Conservation (phyloP, 2,888 invertebrate species). For the Amiota mariae region DNA sequence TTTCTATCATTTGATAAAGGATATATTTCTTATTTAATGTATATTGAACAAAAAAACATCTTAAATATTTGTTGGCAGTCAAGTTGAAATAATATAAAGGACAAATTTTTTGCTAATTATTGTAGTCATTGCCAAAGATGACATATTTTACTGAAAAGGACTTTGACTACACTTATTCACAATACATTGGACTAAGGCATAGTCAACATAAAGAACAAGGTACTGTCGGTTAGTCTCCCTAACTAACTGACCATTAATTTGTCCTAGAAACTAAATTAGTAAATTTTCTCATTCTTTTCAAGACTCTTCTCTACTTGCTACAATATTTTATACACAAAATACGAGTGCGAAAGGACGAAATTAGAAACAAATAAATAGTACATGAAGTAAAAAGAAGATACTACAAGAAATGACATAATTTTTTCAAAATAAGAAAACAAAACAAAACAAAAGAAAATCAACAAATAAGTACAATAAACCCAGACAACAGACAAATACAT, state of each 20-base stretch:
- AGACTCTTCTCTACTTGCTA: too few relatives aligned
- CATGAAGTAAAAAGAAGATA: constrained; percentile 44
- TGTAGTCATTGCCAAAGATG: too few relatives aligned
- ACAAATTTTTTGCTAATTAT: not conserved
- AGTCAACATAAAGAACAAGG: not conserved
- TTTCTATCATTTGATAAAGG: too few relatives aligned
- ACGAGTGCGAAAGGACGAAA: not conserved
- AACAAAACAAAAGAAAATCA: constrained; percentile 28
- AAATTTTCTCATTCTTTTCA: not conserved
- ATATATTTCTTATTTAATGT: too few relatives aligned
- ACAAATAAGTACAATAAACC: constrained; percentile 27
- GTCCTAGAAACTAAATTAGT: not conserved
- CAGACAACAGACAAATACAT: not conserved
- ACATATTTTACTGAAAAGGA: too few relatives aligned
- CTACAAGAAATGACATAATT: constrained; percentile 48
- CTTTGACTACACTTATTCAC: too few relatives aligned
- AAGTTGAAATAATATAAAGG: not conserved
- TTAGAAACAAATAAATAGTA: constrained; percentile 41
- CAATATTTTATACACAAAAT: not conserved
- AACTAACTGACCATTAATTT: not conserved
- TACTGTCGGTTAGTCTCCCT: not conserved
- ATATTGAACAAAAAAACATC: too few relatives aligned
- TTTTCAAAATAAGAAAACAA: constrained; percentile 47
- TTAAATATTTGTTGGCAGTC: constrained; percentile 14
- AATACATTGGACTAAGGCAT: too few relatives aligned